Evolutionary conservation across 2,113 vertebrate genomes (phyloP), one percentile per base, ranked within the genome.

Genomic region (Trogon surrucura): DNA sequence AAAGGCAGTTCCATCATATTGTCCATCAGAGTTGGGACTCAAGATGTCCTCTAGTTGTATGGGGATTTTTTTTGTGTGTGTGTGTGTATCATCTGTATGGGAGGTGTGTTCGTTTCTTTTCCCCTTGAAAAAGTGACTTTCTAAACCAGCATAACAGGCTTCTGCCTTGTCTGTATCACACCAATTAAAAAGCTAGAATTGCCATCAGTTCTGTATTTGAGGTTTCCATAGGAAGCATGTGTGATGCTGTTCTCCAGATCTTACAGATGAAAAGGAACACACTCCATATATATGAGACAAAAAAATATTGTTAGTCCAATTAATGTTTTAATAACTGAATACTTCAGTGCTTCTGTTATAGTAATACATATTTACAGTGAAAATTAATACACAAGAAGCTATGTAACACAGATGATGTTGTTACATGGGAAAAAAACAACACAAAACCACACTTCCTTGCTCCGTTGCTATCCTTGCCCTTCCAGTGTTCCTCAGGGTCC

Each of bases 11-110:
- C n/a, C 19, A 23, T 47, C 27, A 26, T 60, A 12, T 13, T 65
- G 27, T 38, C 50, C 32, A 21, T 81, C 26, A 27, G 22, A 53
- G 8, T 32, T 66, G 48, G 38, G 75, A 64, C 16, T 72, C 17
- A 20, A 80, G 56, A 32, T 18, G 13, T 65, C 20, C 8, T 69
- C 32, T 50, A 36, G 41, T 29, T 44, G 21, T 54, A 30, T 61
- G 41, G 26, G 11, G 25, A 58, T 19, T 50, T 26, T 16, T 13
- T 47, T 57, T 84, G 11, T 38, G 50, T 56, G 9, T 72, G 12
- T 66, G 11, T n/a, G 13, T 32, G 0, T n/a, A 16, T 48, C 5
- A 16, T 48, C 5, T 70, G 38, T 8, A 30, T 70, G 5, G 17
- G 27, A 65, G 30, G 32, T 5, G 11, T 32, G 10, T 21, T 65